Percentiles rank a stretch among this genome's conserved stretches.
These are phyloP conservation scores for Cryptoprocta ferox DNA, from an alignment of 2,797 vertebrate species.

Conservation along the genomic window DNA sequence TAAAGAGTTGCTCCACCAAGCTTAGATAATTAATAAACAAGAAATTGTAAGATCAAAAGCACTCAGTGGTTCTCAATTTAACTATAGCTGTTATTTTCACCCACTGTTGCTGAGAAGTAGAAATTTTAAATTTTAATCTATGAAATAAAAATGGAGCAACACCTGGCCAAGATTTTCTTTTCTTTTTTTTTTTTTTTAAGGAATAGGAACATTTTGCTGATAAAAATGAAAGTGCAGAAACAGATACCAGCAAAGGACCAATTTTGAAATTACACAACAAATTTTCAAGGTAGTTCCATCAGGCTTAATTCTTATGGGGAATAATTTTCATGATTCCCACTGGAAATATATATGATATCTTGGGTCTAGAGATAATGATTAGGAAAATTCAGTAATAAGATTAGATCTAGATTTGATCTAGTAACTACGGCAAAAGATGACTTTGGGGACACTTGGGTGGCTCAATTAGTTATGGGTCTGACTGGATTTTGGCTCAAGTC, in stretches of 20 bases:
- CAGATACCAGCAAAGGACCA: neutral
- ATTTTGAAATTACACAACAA: neutral
- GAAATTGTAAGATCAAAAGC: neutral
- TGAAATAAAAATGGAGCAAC: neutral
- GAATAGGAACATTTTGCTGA: neutral
- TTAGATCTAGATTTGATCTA: neutral
- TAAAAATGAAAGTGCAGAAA: neutral
- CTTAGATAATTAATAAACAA: neutral
- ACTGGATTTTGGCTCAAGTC: no score
- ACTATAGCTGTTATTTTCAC: neutral
- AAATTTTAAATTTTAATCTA: conserved; percentile 18
- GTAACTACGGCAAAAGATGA: neutral
- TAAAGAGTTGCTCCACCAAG: neutral
- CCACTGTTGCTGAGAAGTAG: neutral
- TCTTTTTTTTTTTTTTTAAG: neutral
- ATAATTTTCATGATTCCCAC: neutral
- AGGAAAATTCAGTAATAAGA: neutral
- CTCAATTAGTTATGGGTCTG: no score
- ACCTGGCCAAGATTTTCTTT: neutral
- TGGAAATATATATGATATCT: neutral
- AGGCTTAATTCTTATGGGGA: neutral
- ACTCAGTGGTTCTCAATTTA: neutral
- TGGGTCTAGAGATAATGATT: neutral
- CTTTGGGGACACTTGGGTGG: no score
- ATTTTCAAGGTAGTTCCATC: neutral